These are phyloP conservation scores for Terrapene triunguis DNA, from an alignment of 2,113 vertebrate species.

Conservation along the genomic window DNA sequence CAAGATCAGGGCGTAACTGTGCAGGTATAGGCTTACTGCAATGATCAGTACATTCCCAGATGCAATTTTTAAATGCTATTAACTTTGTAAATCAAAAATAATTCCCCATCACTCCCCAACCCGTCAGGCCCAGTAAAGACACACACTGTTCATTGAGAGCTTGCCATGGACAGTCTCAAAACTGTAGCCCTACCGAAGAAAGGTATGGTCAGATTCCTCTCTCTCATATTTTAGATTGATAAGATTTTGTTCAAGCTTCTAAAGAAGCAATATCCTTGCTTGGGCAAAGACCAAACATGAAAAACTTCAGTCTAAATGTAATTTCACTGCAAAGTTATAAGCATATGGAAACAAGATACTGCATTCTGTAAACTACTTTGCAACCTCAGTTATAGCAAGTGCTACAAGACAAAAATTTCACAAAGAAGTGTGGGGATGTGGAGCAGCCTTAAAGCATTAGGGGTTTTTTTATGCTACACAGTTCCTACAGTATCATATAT, in stretches of 20 bases:
- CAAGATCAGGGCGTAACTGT: not conserved
- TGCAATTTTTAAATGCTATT: not conserved
- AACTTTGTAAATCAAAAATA: not conserved
- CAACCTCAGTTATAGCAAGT: no score
- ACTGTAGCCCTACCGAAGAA: not conserved
- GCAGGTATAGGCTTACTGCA: accelerated
- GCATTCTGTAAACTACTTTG: no score
- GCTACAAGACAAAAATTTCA: no score
- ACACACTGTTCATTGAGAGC: not conserved
- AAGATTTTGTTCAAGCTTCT: not conserved
- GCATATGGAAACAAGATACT: no score
- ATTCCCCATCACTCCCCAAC: not conserved
- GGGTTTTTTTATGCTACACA: not conserved
- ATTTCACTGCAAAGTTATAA: no score
- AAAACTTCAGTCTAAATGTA: not conserved
- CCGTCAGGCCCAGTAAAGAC: not conserved
- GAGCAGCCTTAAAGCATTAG: not conserved
- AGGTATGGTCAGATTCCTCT: not conserved
- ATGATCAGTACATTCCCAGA: not conserved
- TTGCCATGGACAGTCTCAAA: not conserved
- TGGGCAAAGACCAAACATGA: not conserved
- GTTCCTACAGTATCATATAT: not conserved
- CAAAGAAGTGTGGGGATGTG: no score
- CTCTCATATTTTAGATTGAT: no score
- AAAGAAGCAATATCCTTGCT: not conserved